Percentiles rank a stretch among this genome's conserved stretches.
Evolutionary conservation across 1,140 invertebrate genomes (phyloP).

Genomic region (Cyclargus thomasi): DNA sequence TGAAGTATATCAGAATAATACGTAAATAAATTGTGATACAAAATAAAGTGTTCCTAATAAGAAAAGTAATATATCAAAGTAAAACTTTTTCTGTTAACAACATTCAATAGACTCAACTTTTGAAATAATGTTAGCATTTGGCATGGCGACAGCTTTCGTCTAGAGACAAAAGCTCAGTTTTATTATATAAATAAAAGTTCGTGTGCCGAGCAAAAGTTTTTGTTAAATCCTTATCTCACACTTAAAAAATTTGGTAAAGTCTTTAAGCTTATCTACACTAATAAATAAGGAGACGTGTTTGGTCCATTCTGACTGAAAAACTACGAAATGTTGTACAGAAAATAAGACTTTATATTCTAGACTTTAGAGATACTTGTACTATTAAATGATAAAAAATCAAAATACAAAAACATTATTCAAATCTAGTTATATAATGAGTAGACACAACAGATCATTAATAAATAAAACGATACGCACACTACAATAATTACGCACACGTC

Average conservation of each 20-base stretch:
- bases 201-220: not conserved
- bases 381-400: too few relatives aligned
- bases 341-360: not conserved
- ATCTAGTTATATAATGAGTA: too few relatives aligned
- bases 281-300: not conserved
- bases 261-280: not conserved
- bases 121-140: slow-evolving; percentile 3
- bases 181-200: not conserved
- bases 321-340: not conserved
- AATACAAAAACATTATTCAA: too few relatives aligned
- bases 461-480: too few relatives aligned
- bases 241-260: slow-evolving; percentile 1
- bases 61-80: not conserved
- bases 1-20: not conserved
- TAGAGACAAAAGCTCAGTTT: not conserved
- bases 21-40: not conserved
- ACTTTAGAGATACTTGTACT: not conserved
- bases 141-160: not conserved
- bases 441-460: too few relatives aligned
- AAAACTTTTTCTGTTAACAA: not conserved
- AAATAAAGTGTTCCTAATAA: not conserved
- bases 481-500: too few relatives aligned
- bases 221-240: not conserved
- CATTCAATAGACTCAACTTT: not conserved
- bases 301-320: not conserved